Evolutionary conservation across 2,113 vertebrate genomes (phyloP), one percentile per base, ranked within the genome.

Genomic region (Nesogale talazaci): DNA sequence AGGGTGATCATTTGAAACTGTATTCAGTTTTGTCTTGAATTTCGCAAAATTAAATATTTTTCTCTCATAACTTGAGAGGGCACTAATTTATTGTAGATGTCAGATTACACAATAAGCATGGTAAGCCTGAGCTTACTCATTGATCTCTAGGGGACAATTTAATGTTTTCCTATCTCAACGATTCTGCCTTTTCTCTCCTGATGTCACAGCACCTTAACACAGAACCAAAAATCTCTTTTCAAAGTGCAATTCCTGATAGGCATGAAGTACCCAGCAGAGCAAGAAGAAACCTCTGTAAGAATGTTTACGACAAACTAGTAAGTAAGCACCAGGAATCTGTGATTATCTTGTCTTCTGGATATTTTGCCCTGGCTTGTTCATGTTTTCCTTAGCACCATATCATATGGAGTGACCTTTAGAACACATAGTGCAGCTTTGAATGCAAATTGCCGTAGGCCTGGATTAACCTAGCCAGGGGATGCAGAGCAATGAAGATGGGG

Each of bases 41-140:
- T 96, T 97, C 95, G 95, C 65, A 94, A 92, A 91, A 27, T 29
- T 94, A 93, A 93, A 89, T 20, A 74, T 69, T 97, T 94, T 95
- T 94, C 3, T 95, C 22, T 88, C 67, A 86, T 59, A 91, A 78
- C 92, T 94, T 72, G 94, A 86, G 90, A 96, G 77, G 80, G 46
- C 85, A 96, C 85, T 77, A 42, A 90, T 76, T 95, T 97, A 92
- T 65, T 95, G 79, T 61, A 34, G 25, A 27, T 67, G 11, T 31
- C 29, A 31, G 29, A 67, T 67, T 27, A 31, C 65, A 4, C 65
- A 67, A 9, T 67, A 67, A 67, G 9, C 65, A 67, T 10, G 59
- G 20, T 63, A 63, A 63, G 7, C 2, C 19, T 23, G 17, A 29
- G 29, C 29, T 67, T 29, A 67, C 29, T 31, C 12, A 67, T 12